These are phyloP conservation scores for Stenopsyche tienmushanensis DNA, from an alignment of 1,140 invertebrate genomes.

Conservation along the genomic window DNA sequence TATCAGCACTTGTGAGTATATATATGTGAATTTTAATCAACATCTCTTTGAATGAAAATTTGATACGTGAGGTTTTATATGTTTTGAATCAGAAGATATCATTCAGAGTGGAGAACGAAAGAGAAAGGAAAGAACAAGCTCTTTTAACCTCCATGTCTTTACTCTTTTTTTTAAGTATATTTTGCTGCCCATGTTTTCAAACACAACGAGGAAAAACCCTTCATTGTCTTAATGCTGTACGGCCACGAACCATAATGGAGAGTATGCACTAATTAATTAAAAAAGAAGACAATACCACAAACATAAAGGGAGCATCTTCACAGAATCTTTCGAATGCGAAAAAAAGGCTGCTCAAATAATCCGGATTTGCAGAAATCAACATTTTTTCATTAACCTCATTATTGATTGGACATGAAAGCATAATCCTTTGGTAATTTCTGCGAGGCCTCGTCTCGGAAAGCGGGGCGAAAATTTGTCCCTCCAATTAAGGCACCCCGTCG, in stretches of 20 bases:
- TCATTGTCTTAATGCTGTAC: not conserved
- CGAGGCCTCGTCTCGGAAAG: no score
- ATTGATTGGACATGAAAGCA: no score
- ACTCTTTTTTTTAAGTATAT: not conserved
- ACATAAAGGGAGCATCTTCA: not conserved
- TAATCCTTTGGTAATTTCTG: no score
- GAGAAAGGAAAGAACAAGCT: not conserved
- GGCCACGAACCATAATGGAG: no score
- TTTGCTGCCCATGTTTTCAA: not conserved
- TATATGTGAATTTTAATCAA: conserved; percentile 16
- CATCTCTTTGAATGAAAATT: conserved; percentile 11
- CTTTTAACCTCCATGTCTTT: not conserved
- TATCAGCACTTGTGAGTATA: not conserved
- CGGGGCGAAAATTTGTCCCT: conserved; percentile 2
- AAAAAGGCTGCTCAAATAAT: not conserved
- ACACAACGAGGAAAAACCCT: not conserved
- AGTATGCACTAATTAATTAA: not conserved
- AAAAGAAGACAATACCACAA: not conserved
- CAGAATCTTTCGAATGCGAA: not conserved
- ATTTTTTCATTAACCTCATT: no score
- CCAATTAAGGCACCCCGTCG: not conserved
- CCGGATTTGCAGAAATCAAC: no score
- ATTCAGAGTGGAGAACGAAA: not conserved
- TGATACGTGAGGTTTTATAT: conserved; percentile 16
- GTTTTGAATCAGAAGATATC: conserved; percentile 3